Percentiles rank a stretch among this genome's conserved stretches.
phyloP scores from a whole-genome alignment of 2,797 vertebrate genomes.

The Microctenopoma steveboyesi region DNA sequence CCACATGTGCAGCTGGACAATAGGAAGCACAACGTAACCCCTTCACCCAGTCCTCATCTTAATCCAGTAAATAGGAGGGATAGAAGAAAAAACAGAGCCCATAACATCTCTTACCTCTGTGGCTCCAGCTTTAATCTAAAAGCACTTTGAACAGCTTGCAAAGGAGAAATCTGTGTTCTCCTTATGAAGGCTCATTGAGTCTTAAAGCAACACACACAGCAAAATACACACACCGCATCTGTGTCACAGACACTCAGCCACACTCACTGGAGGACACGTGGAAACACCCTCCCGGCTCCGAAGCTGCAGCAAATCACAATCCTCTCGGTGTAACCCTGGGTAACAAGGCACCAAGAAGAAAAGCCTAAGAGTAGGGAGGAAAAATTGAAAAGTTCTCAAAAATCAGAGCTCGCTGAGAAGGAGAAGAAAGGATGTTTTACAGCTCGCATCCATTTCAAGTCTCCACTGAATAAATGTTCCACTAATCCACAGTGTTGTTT shows the following conservation, averaged over 20 bases:
- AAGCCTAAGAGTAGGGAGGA: constrained; percentile 61
- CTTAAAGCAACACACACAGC: constrained; percentile 77
- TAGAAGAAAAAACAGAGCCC: constrained; percentile 65
- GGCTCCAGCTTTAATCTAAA: constrained; percentile 81
- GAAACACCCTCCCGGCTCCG: constrained; percentile 79
- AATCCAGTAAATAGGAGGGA: constrained; percentile 63
- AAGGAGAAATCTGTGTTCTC: constrained; percentile 73
- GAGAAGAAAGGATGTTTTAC: constrained; percentile 62
- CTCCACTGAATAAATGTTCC: constrained; percentile 42
- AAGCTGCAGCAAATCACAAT: constrained; percentile 70
- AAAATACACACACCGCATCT: constrained; percentile 59
- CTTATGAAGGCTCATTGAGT: constrained; percentile 63
- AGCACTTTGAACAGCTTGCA: constrained; percentile 80
- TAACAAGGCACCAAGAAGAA: constrained; percentile 60
- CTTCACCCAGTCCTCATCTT: constrained; percentile 39
- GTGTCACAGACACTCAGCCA: constrained; percentile 71
- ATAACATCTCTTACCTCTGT: constrained; percentile 79
- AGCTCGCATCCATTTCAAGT: constrained; percentile 49
- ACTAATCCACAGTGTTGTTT: constrained; percentile 62
- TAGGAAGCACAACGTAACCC: constrained; percentile 45
- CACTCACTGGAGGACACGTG: constrained; percentile 75
- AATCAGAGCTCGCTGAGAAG: constrained; percentile 54
- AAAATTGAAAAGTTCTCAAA: constrained; percentile 73
- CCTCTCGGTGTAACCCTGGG: constrained; percentile 71
- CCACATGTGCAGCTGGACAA: constrained; percentile 72